Evolutionary conservation across 2,888 invertebrate genomes (phyloP), one percentile per base, ranked within the genome.

Genomic region (Eupeodes latifasciatus): DNA sequence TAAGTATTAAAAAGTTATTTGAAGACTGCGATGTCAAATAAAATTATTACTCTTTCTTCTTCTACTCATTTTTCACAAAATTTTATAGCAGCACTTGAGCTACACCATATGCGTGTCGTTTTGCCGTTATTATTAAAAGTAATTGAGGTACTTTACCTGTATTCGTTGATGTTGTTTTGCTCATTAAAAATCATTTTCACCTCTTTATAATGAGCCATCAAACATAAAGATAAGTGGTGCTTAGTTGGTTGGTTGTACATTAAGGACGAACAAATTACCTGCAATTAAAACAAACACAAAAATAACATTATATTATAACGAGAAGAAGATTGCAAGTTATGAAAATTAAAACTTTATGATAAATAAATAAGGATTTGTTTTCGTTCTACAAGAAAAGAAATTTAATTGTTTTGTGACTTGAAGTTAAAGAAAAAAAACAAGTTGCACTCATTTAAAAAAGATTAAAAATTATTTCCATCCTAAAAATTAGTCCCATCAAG

Each of bases 201-300:
- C 11, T 72, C 66, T 57, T 79, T 83, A 40, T 40, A 83, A 87
- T 87, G 83, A 87, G 75, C 75, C 83, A 66, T 79, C 47, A 76
- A 34, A 74, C 16, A 51, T 7, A 19, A 12, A 19, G 55, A 76
- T 71, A 53, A 51, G 44, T 57, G 11, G 44, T 57, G 9, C 27
- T 64, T 72, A 7, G 11, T 36, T 19, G 57, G 19, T 59, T 34
- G 61, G 61, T 34, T 44, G 75, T 66, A 49, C 34, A 59, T 55
- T 55, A 55, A 19, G 36, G 34, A 69, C 27, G 72, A 61, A 66
- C 66, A 77, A 87, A 83, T 83, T 87, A 87, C 87, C 87, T 87
- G 87, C 51, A 87, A 83, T 76, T 19, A 83, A 80, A 76, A 27
- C 27, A 66, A n/a, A 36, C n/a, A 55, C 5, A 62, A 5, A 69